Percentiles rank a stretch among this genome's conserved stretches.
These are phyloP conservation scores for Himalopsyche phryganea DNA, from an alignment of 1,140 invertebrate species.

Conservation along the genomic window DNA sequence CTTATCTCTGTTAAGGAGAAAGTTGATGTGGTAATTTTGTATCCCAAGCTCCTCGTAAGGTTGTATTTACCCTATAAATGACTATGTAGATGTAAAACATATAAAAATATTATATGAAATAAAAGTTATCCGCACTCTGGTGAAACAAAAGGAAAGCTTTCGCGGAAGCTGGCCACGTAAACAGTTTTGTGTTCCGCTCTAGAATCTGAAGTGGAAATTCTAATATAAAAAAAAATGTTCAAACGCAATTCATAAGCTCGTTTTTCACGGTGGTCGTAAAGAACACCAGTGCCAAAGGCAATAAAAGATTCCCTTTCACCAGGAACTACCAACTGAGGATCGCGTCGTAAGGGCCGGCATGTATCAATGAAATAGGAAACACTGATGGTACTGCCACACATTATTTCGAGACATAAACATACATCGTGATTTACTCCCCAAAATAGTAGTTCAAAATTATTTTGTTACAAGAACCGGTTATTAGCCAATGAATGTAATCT, in stretches of 20 bases:
- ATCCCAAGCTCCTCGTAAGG: too few species aligned
- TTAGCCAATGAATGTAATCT: too few species aligned
- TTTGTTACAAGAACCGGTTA: too few species aligned
- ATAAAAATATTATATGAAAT: too few species aligned
- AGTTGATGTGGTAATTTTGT: too few species aligned
- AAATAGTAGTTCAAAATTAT: too few species aligned
- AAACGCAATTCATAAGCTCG: slow-evolving; percentile 33
- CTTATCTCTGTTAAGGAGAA: too few species aligned
- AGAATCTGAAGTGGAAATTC: slow-evolving; percentile 18
- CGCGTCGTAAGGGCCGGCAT: not conserved
- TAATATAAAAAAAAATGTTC: slow-evolving; percentile 30
- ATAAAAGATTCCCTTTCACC: slow-evolving; percentile 27
- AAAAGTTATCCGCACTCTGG: too few species aligned
- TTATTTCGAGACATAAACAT: not conserved
- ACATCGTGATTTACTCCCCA: too few species aligned
- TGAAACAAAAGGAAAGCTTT: too few species aligned
- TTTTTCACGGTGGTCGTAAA: slow-evolving; percentile 33
- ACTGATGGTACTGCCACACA: not conserved
- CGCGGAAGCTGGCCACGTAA: slow-evolving; percentile 15
- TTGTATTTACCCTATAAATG: too few species aligned
- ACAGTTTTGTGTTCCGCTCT: slow-evolving; percentile 7
- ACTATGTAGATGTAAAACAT: too few species aligned
- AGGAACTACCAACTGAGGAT: not conserved
- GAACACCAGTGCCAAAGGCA: slow-evolving; percentile 32
- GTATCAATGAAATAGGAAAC: not conserved